Base-by-base conservation (phyloP, 1,140 invertebrate genomes). In the Brachionus calyciflorus region DNA sequence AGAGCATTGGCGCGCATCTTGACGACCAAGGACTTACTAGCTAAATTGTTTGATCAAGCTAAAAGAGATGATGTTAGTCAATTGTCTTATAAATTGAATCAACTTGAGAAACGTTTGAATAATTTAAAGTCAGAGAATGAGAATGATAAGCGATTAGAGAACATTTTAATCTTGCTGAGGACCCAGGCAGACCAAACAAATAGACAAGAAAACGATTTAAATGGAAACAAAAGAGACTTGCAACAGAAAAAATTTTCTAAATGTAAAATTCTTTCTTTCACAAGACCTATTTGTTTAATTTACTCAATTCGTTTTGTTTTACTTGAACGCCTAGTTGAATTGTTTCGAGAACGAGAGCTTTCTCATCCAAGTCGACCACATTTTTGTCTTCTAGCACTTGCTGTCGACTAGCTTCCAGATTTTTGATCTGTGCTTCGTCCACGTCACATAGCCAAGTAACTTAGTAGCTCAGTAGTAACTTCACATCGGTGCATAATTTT, bases 81-180 rank as follows among this genome's bases (percentile, higher is more conserved):
- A 55, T 55, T 55, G 51, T 55, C 19, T 55, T 26, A 28, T 10
- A 24, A 55, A 55, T 55, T 55, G 24, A 55, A 55, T 26, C 21
- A 55, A 26, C 51, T 55, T 17, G 51, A 55, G 21, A 24, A 55
- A 19, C 51, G 51, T 55, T 55, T 55, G 51, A 26, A 24, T 55
- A 55, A 24, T 9, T 26, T 55, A 9, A 55, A 55, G n/a, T 55
- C 51, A 55, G 51, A 55, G 21, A 26, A 55, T 55, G 51, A 55
- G 19, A 55, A 55, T 26, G 51, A 55, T 55, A 55, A 55, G 21
- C 19, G 51, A 55, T 26, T 55, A 26, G 51, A 55, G 51, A 55
- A 55, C 24, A 55, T 55, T 26, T 24, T 55, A 26, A 28, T 12
- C 10, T 19, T 30, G 26, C 19, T 55, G 10, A 55, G 10, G 3